phyloP scores from a whole-genome alignment of 2,797 vertebrate species.

The Chaunax sp. region DNA sequence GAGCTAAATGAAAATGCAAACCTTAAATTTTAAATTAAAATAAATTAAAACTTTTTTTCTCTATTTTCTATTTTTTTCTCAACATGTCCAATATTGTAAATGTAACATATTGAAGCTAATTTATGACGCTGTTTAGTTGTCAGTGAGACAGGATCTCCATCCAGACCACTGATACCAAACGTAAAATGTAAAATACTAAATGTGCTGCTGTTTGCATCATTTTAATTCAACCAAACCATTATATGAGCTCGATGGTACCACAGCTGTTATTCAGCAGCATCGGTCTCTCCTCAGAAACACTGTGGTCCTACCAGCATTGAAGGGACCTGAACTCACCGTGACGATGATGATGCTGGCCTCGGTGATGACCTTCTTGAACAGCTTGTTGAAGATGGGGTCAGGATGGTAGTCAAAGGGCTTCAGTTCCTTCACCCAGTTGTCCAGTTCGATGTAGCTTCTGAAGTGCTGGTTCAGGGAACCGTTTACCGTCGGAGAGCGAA shows the following conservation, averaged over 20 bases:
- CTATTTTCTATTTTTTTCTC: too few relatives aligned
- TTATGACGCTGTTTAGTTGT: too few relatives aligned
- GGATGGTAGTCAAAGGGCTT: constrained; percentile 89
- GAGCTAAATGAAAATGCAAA: too few relatives aligned
- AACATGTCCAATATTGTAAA: too few relatives aligned
- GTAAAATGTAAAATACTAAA: constrained; percentile 24
- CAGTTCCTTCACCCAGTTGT: constrained; percentile 84
- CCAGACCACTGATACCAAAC: too few relatives aligned
- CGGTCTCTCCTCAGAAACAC: too few relatives aligned
- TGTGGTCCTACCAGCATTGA: too few relatives aligned
- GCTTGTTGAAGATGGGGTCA: constrained; percentile 88
- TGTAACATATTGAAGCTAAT: too few relatives aligned
- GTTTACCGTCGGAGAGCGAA: constrained; percentile 87
- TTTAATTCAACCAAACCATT: constrained; percentile 10
- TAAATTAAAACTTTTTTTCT: too few relatives aligned
- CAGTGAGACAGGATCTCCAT: too few relatives aligned
- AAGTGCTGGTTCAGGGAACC: constrained; percentile 82
- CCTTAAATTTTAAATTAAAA: too few relatives aligned
- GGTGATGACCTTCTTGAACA: constrained; percentile 89
- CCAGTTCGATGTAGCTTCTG: constrained; percentile 86
- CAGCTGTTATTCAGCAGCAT: too few relatives aligned
- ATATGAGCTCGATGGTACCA: constrained; percentile 6
- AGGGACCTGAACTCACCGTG: constrained; percentile 71
- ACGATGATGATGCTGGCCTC: constrained; percentile 84
- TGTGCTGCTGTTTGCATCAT: constrained; percentile 27